Evolutionary conservation across 2,113 vertebrate genomes (phyloP).

Genomic region (Lepisosteus osseus): DNA sequence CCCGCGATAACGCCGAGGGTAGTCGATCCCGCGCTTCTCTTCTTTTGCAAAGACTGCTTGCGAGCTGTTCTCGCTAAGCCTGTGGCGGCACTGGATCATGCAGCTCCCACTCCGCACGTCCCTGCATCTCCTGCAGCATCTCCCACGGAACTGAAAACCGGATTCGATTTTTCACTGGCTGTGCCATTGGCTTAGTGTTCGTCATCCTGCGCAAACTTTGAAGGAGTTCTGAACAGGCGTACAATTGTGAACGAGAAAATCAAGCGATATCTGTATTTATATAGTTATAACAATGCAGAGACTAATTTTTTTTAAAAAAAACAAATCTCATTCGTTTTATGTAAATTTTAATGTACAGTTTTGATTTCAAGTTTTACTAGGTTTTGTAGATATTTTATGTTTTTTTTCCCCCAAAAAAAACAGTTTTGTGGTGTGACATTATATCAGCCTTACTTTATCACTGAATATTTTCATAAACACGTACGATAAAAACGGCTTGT

Average conservation of each 20-base stretch:
- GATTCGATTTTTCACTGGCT: constrained; percentile 44
- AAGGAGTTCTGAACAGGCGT: constrained; percentile 44
- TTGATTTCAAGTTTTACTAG: constrained; percentile 92
- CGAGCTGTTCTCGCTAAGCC: constrained; percentile 51
- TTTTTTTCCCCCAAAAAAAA: constrained; percentile 72
- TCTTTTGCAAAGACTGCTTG: constrained; percentile 26
- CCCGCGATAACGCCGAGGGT: constrained; percentile 34
- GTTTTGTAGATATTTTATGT: constrained; percentile 88
- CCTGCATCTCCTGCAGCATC: constrained; percentile 46
- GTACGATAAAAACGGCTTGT: constrained; percentile 52
- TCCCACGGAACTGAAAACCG: constrained; percentile 43
- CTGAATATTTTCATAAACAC: constrained; percentile 52
- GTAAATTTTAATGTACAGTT: constrained; percentile 99
- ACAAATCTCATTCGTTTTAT: constrained; percentile 62
- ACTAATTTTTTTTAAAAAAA: constrained; percentile 59
- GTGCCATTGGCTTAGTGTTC: constrained; percentile 48
- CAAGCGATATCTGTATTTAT: constrained; percentile 82
- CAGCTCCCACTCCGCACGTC: constrained; percentile 32
- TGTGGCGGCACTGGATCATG: constrained; percentile 48
- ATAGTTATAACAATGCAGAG: constrained; percentile 72
- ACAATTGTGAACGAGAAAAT: constrained; percentile 24
- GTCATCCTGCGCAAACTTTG: constrained; percentile 41
- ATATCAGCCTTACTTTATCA: constrained; percentile 67
- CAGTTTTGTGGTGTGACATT: constrained; percentile 68
- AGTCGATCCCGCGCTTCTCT: constrained; percentile 39